phyloP scores from a whole-genome alignment of 2,888 invertebrate genomes.

The Tolmerus cingulatus region DNA sequence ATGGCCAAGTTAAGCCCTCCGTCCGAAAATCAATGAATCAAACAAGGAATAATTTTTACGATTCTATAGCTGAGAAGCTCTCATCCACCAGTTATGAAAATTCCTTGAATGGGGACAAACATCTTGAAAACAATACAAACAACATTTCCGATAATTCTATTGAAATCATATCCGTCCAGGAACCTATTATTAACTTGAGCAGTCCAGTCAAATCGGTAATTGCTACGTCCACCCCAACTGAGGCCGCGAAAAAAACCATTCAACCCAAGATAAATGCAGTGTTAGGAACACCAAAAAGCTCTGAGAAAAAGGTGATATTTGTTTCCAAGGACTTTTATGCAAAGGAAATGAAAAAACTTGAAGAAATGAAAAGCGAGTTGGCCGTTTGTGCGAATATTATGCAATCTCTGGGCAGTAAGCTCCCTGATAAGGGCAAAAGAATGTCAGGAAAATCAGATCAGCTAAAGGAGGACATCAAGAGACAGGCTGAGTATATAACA shows the following conservation, averaged over 20 bases:
- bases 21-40: background rate
- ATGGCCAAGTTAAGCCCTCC: no score
- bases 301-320: background rate
- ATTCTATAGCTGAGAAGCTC: conserved; percentile 37
- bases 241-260: background rate
- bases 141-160: background rate
- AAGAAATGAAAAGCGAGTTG: conserved; percentile 63
- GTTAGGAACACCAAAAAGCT: background rate
- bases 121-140: background rate
- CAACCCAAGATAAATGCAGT: background rate
- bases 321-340: conserved; percentile 58
- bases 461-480: conserved; percentile 64
- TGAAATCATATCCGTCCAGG: background rate
- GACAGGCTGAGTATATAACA: conserved; percentile 65
- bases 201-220: no score
- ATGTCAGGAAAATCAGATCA: conserved; percentile 65
- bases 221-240: background rate
- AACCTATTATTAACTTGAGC: background rate
- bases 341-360: conserved; percentile 65
- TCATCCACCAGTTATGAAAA: conserved; percentile 45
- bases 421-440: conserved; percentile 73
- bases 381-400: conserved; percentile 57
- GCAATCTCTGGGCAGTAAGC: conserved; percentile 55
- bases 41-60: conserved; percentile 17
- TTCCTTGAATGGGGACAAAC: background rate